A percentile compares a stretch with the other conserved stretches of the same genome.
Conservation (phyloP, 1,140 invertebrate species). For the Drosophila parvula region DNA sequence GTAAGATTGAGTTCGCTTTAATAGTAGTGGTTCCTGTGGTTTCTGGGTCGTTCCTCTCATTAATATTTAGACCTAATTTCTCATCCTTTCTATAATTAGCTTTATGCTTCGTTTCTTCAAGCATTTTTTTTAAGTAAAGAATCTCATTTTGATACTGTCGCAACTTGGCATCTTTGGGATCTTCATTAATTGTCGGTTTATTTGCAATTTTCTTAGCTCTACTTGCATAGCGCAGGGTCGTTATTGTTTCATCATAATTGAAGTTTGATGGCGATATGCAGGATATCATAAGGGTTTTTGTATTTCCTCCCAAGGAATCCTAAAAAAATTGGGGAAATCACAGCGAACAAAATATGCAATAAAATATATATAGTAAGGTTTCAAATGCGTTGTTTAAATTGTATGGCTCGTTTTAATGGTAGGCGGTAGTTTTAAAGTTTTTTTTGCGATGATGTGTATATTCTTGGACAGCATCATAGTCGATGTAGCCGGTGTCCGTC, state of each 20-base stretch:
- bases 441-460: too few relatives aligned
- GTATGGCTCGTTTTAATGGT: background rate
- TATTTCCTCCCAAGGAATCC: conserved; percentile 97
- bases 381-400: background rate
- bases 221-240: conserved; percentile 94
- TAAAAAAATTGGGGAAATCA: conserved; percentile 55
- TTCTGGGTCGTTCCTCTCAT: conserved; percentile 51
- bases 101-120: conserved; percentile 84
- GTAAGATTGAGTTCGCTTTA: conserved; percentile 5
- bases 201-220: conserved; percentile 97
- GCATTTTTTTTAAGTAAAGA: conserved; percentile 88
- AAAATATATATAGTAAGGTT: background rate
- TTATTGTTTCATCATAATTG: conserved; percentile 96
- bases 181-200: conserved; percentile 95
- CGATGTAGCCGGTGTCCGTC: too few relatives aligned
- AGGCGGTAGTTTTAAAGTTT: too few relatives aligned
- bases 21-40: background rate
- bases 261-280: conserved; percentile 95
- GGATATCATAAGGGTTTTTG: conserved; percentile 97
- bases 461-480: too few relatives aligned
- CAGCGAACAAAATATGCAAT: background rate
- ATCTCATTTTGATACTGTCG: conserved; percentile 95
- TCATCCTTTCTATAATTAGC: background rate
- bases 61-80: background rate
- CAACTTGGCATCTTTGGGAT: conserved; percentile 96